A percentile compares a stretch with the other conserved stretches of the same genome.
Conservation (phyloP, 2,113 vertebrate species). For the Seriola quinqueradiata region DNA sequence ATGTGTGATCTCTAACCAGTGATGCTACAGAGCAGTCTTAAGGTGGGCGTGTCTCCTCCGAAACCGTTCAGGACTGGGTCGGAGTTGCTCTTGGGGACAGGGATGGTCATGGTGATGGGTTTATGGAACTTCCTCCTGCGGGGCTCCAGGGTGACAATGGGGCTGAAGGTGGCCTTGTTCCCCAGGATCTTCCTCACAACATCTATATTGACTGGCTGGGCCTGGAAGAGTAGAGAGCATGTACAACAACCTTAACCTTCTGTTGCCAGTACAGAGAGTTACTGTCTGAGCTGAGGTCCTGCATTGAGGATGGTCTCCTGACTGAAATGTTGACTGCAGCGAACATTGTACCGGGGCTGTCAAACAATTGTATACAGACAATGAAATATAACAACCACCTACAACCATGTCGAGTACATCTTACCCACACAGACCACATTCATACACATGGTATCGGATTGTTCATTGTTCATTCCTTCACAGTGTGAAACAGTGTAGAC, state of each 20-base stretch:
- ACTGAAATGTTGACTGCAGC: not conserved
- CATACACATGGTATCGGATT: too few relatives aligned
- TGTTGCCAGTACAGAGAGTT: not conserved
- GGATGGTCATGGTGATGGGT: constrained; percentile 98
- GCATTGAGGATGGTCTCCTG: not conserved
- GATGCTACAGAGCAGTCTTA: constrained; percentile 96
- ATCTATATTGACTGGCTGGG: constrained; percentile 92
- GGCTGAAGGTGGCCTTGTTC: constrained; percentile 97
- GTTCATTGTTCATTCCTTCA: too few relatives aligned
- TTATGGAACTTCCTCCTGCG: constrained; percentile 98
- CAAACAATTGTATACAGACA: not conserved
- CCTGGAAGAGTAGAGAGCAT: constrained; percentile 77
- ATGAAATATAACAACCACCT: not conserved
- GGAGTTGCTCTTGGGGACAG: constrained; percentile 91
- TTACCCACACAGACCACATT: not conserved
- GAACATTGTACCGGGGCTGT: not conserved
- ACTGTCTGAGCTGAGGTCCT: not conserved
- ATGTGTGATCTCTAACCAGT: constrained; percentile 86
- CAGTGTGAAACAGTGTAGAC: too few relatives aligned
- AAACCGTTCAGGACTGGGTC: constrained; percentile 90
- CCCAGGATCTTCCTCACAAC: constrained; percentile 93
- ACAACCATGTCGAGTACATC: too few relatives aligned
- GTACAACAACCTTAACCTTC: not conserved
- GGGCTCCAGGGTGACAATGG: constrained; percentile 97
- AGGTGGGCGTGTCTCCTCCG: constrained; percentile 91